Conservation (phyloP, 2,797 vertebrate genomes). For the Hyperoplus immaculatus region DNA sequence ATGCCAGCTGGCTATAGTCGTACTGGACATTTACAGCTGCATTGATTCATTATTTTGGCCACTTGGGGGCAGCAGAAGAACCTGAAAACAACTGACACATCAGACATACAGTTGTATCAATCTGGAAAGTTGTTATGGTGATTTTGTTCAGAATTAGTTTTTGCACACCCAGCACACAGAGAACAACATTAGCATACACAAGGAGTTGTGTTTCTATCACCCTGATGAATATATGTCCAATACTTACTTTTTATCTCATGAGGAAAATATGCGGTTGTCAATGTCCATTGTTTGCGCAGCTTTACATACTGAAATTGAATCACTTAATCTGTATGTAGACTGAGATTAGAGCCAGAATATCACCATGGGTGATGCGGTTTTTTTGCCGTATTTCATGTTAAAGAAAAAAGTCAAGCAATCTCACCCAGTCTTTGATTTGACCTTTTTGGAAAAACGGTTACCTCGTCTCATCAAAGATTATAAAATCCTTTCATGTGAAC, state of each 20-base stretch:
- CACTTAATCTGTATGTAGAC: not conserved
- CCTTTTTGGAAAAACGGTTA: not conserved
- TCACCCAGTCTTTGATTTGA: not conserved
- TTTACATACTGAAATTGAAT: not conserved
- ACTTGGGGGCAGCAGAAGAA: slow-evolving; percentile 15
- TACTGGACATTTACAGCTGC: not conserved
- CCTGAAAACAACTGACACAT: not conserved
- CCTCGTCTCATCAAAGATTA: not conserved
- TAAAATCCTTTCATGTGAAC: not conserved
- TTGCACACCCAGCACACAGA: not conserved
- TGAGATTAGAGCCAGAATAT: not conserved
- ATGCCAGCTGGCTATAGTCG: too few species aligned
- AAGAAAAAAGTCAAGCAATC: not conserved
- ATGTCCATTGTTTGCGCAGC: not conserved
- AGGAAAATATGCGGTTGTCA: not conserved
- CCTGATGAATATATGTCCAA: not conserved
- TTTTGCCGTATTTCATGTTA: not conserved
- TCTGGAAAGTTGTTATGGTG: not conserved
- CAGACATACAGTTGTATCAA: not conserved
- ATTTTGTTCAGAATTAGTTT: not conserved
- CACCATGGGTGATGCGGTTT: too few species aligned
- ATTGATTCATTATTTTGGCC: not conserved
- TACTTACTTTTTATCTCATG: not conserved
- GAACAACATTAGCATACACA: not conserved
- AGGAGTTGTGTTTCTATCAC: not conserved